Conservation (phyloP, 1,140 invertebrate species). For the Bradysia coprophila region DNA sequence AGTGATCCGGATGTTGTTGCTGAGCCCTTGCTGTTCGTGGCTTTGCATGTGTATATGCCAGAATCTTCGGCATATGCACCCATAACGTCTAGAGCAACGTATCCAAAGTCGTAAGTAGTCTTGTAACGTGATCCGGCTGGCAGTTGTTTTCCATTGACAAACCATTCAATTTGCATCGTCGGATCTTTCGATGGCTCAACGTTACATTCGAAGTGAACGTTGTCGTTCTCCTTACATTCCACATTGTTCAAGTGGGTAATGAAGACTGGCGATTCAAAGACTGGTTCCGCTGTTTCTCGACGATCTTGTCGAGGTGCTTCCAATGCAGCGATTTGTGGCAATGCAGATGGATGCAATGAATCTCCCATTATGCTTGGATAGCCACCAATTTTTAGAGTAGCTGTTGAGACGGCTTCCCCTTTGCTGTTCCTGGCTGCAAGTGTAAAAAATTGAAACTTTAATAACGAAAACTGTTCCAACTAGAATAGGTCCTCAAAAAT, state of each 20-base stretch:
- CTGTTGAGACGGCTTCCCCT: slow-evolving; percentile 82
- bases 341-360: slow-evolving; percentile 77
- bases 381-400: slow-evolving; percentile 77
- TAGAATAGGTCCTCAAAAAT: not conserved
- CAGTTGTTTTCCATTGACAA: slow-evolving; percentile 66
- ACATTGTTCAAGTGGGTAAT: slow-evolving; percentile 83
- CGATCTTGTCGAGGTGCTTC: slow-evolving; percentile 52
- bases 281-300: slow-evolving; percentile 47
- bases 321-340: slow-evolving; percentile 67
- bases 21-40: slow-evolving; percentile 76
- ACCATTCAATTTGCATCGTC: slow-evolving; percentile 85
- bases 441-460: too few relatives aligned
- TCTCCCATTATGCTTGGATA: slow-evolving; percentile 72
- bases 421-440: slow-evolving; percentile 47
- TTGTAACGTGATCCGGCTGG: slow-evolving; percentile 64
- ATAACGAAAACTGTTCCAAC: not conserved
- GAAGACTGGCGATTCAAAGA: slow-evolving; percentile 71
- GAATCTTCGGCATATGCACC: slow-evolving; percentile 74
- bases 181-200: slow-evolving; percentile 90
- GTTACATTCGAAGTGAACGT: slow-evolving; percentile 85
- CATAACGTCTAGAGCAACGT: slow-evolving; percentile 63
- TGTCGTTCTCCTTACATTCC: slow-evolving; percentile 74
- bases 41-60: slow-evolving; percentile 79
- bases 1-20: slow-evolving; percentile 76
- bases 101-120: slow-evolving; percentile 77